phyloP scores from a whole-genome alignment of 2,113 vertebrate species.

The Pao palembangensis region DNA sequence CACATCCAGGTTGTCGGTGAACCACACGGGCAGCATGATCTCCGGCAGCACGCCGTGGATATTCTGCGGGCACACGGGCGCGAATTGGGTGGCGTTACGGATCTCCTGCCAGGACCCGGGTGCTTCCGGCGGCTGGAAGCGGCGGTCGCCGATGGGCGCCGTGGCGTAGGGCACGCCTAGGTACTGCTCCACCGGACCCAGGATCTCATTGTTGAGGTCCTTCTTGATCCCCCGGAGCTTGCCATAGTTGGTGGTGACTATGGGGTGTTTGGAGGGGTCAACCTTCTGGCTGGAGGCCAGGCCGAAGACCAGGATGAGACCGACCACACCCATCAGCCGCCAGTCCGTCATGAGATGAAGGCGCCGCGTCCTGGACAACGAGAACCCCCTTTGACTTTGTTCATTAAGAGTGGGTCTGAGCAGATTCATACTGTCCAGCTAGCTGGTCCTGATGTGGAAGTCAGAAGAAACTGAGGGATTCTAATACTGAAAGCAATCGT shows the following conservation, averaged over 20 bases:
- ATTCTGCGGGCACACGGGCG: constrained; percentile 89
- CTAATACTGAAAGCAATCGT: constrained; percentile 11
- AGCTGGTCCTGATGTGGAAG: constrained; percentile 20
- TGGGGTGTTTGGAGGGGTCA: constrained; percentile 78
- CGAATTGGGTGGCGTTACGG: constrained; percentile 87
- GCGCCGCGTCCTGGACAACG: constrained; percentile 29
- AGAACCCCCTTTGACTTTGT: constrained; percentile 27
- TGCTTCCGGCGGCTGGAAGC: constrained; percentile 87
- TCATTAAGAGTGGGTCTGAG: constrained; percentile 41
- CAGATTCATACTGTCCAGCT: constrained; percentile 38
- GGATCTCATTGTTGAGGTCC: constrained; percentile 90
- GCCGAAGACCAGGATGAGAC: constrained; percentile 69
- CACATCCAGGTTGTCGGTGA: constrained; percentile 88
- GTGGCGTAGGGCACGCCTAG: constrained; percentile 89
- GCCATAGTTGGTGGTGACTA: constrained; percentile 87
- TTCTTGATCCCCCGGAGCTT: constrained; percentile 84
- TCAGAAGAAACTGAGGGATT: constrained; percentile 11
- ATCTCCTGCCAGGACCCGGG: constrained; percentile 90
- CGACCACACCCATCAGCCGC: constrained; percentile 65
- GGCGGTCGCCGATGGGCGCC: constrained; percentile 83
- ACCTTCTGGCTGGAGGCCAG: constrained; percentile 75
- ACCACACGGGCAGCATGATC: constrained; percentile 93
- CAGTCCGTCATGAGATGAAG: constrained; percentile 55
- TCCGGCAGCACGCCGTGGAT: constrained; percentile 87
- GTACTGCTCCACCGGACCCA: constrained; percentile 89